These are phyloP conservation scores for Parazoanthus darwini DNA, from an alignment of 92 coral and sea anemone genomes.

Conservation along the genomic window DNA sequence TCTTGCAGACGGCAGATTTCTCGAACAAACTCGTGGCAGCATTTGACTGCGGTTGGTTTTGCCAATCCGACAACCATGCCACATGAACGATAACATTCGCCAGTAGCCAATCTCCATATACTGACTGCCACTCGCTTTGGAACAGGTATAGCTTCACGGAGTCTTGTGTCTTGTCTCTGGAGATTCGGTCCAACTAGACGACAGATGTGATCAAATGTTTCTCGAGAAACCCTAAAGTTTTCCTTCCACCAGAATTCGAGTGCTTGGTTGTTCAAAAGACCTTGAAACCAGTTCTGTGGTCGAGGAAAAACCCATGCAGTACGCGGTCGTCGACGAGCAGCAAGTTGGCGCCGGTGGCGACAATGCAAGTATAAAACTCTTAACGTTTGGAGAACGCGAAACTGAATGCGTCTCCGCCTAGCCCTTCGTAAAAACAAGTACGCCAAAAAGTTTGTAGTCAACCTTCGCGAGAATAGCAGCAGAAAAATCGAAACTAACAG, in stretches of 20 bases:
- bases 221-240: conserved; percentile 49
- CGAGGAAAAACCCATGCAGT: conserved; percentile 54
- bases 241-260: conserved; percentile 57
- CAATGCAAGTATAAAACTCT: not conserved
- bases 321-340: conserved; percentile 40
- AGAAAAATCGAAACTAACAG: no score
- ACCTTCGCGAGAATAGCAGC: no score
- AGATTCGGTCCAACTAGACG: conserved; percentile 46
- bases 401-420: no score
- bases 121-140: conserved; percentile 23
- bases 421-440: no score
- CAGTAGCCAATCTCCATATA: conserved; percentile 26
- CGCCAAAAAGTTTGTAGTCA: not conserved
- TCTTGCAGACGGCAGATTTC: conserved; percentile 56
- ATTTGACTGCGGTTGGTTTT: conserved; percentile 43
- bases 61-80: conserved; percentile 43
- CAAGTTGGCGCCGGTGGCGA: conserved; percentile 8
- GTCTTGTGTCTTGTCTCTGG: conserved; percentile 48
- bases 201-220: conserved; percentile 48
- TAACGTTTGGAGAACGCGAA: not conserved
- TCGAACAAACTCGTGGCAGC: conserved; percentile 54
- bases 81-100: conserved; percentile 34
- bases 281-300: conserved; percentile 55
- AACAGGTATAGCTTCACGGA: conserved; percentile 43
- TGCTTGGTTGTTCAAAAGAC: conserved; percentile 48